phyloP scores from a whole-genome alignment of 35 echinoderm and acorn worm species.

The Ophiothrix spiculata region DNA sequence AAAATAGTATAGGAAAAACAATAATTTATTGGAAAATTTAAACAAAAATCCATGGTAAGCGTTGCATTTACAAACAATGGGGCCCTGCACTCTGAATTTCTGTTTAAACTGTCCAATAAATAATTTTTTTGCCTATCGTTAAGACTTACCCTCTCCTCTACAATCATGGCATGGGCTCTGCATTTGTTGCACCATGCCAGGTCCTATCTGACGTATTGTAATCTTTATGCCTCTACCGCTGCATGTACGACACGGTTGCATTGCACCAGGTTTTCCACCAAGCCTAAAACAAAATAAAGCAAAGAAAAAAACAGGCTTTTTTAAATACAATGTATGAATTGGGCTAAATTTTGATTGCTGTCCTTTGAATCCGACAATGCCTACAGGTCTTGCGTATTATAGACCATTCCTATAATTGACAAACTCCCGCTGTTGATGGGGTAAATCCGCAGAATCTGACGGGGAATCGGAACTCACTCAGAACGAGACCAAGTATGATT shows the following conservation, averaged over 20 bases:
- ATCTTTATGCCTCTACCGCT: constrained; percentile 90
- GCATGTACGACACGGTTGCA: constrained; percentile 75
- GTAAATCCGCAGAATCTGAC: no score
- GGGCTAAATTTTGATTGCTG: background rate
- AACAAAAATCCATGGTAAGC: no score
- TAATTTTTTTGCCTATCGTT: no score
- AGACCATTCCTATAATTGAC: no score
- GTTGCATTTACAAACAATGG: no score
- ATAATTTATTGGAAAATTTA: no score
- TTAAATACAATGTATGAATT: background rate
- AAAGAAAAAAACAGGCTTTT: background rate
- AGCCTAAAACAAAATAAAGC: constrained; percentile 54
- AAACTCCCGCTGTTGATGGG: no score
- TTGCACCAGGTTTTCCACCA: constrained; percentile 89
- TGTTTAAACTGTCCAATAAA: no score
- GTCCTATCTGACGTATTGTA: constrained; percentile 81
- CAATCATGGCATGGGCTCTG: constrained; percentile 89
- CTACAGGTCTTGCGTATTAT: background rate
- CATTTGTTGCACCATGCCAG: constrained; percentile 99
- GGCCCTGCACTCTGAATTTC: no score
- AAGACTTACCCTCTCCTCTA: constrained; percentile 92
- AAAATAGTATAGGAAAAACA: no score
- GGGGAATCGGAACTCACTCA: no score
- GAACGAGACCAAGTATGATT: no score
- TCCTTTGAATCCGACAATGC: background rate